Base-by-base conservation (phyloP, 2,888 invertebrate species). In the Pheosia gnoma region DNA sequence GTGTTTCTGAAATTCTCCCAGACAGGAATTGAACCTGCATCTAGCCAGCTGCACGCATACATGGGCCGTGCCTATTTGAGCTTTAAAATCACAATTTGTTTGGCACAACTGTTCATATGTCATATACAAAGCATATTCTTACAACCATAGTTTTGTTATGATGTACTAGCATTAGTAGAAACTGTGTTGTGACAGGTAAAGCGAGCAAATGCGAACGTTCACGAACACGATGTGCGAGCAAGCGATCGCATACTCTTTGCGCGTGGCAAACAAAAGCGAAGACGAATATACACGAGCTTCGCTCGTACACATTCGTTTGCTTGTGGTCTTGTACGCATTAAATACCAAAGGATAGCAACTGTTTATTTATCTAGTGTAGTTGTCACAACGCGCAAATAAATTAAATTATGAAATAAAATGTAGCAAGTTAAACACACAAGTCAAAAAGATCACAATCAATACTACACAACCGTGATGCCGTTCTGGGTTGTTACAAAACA, bases 21-120 rank as follows among this genome's bases (percentile, higher is more conserved):
- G 8, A 41, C 41, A 41, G 41, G 25, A 25, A 25, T 41, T 3
- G 41, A 41, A 41, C 41, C 41, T 25, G 25, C 25, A 25, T 25
- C 25, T 25, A 25, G 25, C 25, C 25, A 25, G 25, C 25, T 25
- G 25, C 25, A 25, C 25, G 25, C 2, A 41, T 41, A 47, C n/a
- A 11, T 47, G 47, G 47, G 47, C 47, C 9, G 25, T 25, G 25
- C 25, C 9, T 4, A 47, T 47, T 47, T 47, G 47, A 47, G 47
- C 47, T 38, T 37, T 59, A 55, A 57, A 45, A 72, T 66, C 66
- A 74, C 73, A 71, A 71, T 63, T 39, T 66, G 63, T 75, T 73
- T 75, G 74, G 74, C 74, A 75, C 74, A 66, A 61, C 57, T 36
- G 66, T 72, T 25, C 62, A 41, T 57, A 52, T 38, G 5, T 57